A percentile compares a stretch with the other conserved stretches of the same genome.
phyloP scores from a whole-genome alignment of 2,888 invertebrate genomes.

The Malthinus flaveolus region DNA sequence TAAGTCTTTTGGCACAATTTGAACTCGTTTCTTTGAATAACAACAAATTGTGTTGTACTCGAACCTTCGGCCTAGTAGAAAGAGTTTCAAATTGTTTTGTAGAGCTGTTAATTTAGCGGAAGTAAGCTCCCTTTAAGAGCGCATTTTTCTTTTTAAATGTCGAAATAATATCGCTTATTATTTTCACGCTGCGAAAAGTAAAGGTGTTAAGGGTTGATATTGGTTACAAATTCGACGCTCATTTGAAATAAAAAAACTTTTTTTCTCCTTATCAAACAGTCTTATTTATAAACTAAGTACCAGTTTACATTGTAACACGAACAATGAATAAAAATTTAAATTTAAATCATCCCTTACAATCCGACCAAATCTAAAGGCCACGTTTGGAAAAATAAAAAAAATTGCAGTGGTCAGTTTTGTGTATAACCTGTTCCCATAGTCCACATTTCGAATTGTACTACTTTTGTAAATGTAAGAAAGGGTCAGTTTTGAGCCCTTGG shows the following conservation, averaged over 20 bases:
- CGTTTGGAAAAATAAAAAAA: conserved; percentile 13
- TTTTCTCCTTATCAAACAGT: no score
- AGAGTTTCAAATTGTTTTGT: no score
- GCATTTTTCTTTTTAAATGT: not conserved
- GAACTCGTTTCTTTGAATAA: no score
- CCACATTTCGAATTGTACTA: conserved; percentile 36
- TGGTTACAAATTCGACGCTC: not conserved
- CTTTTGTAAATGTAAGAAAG: conserved; percentile 30
- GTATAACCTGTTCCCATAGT: conserved; percentile 44
- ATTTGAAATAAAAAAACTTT: not conserved
- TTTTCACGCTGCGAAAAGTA: conserved; percentile 19
- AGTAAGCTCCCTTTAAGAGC: not conserved
- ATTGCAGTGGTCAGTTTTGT: conserved; percentile 27
- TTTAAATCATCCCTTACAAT: conserved; percentile 16
- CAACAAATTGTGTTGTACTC: no score
- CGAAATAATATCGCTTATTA: conserved; percentile 17
- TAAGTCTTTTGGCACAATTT: no score
- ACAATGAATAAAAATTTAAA: conserved; percentile 24
- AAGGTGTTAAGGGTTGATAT: not conserved
- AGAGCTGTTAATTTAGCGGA: not conserved
- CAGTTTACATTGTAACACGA: not conserved
- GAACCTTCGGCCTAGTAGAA: no score
- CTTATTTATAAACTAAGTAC: not conserved
- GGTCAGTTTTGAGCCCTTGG: conserved; percentile 33
- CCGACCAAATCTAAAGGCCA: conserved; percentile 8